Conservation (phyloP, 1,140 invertebrate genomes). For the Lepidurus packardi region DNA sequence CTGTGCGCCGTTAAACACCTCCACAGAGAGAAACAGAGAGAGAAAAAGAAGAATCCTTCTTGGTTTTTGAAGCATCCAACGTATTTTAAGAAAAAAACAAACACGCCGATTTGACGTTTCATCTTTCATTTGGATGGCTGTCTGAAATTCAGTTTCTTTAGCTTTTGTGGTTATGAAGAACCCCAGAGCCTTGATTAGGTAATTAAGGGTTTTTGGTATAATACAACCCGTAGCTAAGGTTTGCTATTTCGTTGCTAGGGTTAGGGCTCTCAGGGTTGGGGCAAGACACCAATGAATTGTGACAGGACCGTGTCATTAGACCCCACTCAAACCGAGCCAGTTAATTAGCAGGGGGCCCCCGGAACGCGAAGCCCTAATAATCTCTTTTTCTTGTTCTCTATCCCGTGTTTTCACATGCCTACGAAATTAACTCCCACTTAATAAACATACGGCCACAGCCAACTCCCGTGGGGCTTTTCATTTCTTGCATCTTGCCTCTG, state of each 20-base stretch:
- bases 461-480: slow-evolving; percentile 8
- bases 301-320: slow-evolving; percentile 21
- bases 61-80: too few relatives aligned
- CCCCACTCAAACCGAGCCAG: slow-evolving; percentile 16
- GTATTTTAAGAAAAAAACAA: too few relatives aligned
- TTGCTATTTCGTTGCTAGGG: slow-evolving; percentile 8
- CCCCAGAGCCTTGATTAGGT: neutral
- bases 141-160: too few relatives aligned
- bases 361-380: slow-evolving; percentile 21
- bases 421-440: slow-evolving; percentile 22
- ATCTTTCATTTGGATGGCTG: too few relatives aligned
- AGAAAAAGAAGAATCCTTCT: too few relatives aligned
- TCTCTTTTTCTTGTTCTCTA: slow-evolving; percentile 4
- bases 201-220: neutral
- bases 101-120: too few relatives aligned
- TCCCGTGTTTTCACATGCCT: slow-evolving; percentile 14
- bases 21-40: too few relatives aligned
- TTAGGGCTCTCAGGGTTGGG: neutral
- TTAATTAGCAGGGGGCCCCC: slow-evolving; percentile 12
- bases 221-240: neutral
- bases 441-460: neutral
- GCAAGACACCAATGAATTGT: slow-evolving; percentile 18
- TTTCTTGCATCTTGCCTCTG: neutral
- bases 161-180: neutral
- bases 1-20: too few relatives aligned